A percentile compares a stretch with the other conserved stretches of the same genome.
Evolutionary conservation across 1,140 invertebrate genomes (phyloP).

Genomic region (Lepidostoma basale): DNA sequence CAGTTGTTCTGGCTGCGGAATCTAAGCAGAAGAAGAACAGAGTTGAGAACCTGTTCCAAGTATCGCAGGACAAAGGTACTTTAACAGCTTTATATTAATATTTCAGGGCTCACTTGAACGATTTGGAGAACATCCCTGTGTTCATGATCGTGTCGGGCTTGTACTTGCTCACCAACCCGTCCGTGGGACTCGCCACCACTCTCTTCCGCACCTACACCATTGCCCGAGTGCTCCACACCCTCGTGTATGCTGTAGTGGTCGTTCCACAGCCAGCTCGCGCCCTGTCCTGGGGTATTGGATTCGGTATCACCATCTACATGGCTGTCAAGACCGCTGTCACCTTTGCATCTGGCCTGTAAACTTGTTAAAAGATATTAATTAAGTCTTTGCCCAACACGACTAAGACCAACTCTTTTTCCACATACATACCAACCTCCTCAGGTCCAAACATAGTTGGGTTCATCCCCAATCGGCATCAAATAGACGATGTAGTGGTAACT

Average conservation of each 20-base stretch:
- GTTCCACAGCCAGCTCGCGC: conserved; percentile 63
- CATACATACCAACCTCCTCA: too few relatives aligned
- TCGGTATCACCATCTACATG: conserved; percentile 58
- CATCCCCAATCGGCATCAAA: too few relatives aligned
- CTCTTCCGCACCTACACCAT: conserved; percentile 63
- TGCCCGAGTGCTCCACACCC: conserved; percentile 63
- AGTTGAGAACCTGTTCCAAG: too few relatives aligned
- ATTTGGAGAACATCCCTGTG: conserved; percentile 75
- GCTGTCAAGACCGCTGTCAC: conserved; percentile 47
- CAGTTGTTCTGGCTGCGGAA: too few relatives aligned
- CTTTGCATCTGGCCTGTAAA: conserved; percentile 39
- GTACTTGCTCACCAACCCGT: conserved; percentile 68
- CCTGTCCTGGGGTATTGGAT: conserved; percentile 54
- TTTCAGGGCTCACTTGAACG: conserved; percentile 73
- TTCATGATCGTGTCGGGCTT: conserved; percentile 69
- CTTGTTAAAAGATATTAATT: background rate
- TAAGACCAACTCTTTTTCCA: too few relatives aligned
- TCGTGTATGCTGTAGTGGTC: conserved; percentile 63
- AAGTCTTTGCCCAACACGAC: too few relatives aligned
- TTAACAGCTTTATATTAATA: conserved; percentile 2
- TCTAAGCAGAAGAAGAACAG: background rate
- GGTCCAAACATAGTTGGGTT: too few relatives aligned
- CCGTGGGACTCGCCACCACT: conserved; percentile 53
- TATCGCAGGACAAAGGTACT: too few relatives aligned
- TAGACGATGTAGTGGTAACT: too few relatives aligned